phyloP scores from a whole-genome alignment of 2,888 invertebrate species.

The Acanthosepion esculentum region DNA sequence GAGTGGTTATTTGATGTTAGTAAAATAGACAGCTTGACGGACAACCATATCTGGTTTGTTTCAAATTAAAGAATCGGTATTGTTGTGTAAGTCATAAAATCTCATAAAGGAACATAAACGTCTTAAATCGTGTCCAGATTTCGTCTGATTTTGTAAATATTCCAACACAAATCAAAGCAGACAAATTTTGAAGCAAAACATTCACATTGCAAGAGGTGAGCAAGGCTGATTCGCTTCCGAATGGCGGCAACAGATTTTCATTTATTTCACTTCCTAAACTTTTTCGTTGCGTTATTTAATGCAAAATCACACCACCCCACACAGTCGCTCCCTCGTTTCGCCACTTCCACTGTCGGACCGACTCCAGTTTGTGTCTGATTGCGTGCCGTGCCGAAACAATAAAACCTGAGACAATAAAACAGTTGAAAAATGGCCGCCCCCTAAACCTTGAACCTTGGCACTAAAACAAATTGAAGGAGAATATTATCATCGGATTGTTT shows the following conservation, averaged over 20 bases:
- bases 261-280: conserved; percentile 20
- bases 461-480: conserved; percentile 21
- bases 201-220: neutral
- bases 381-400: neutral
- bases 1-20: neutral
- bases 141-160: neutral
- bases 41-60: neutral
- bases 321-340: neutral
- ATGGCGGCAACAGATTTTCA: neutral
- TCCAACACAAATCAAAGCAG: neutral
- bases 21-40: neutral
- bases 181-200: neutral
- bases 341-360: neutral
- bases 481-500: neutral
- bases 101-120: conserved; percentile 6
- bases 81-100: neutral
- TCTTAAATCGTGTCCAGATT: neutral
- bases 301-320: neutral
- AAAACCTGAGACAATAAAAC: conserved; percentile 12
- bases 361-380: neutral
- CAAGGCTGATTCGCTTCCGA: neutral
- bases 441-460: neutral
- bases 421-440: conserved; percentile 25
- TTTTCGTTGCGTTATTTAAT: neutral
- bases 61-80: neutral